Conservation (phyloP, 2,888 invertebrate species). For the Agriopis marginaria region DNA sequence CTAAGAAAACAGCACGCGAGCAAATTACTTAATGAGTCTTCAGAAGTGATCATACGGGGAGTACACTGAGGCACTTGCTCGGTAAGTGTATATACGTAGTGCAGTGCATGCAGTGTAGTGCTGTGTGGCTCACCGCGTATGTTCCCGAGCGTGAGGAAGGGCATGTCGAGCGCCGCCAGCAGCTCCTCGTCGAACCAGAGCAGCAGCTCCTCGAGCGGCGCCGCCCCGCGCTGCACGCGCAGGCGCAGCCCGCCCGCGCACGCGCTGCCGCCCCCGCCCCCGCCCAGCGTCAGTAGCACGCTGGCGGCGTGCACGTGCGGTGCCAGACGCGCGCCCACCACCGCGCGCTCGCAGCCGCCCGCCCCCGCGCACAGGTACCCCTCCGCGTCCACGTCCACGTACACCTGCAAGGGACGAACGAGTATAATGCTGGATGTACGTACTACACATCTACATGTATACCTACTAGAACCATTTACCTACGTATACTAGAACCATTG, state of each 20-base stretch:
- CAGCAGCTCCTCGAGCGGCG: conserved; percentile 89
- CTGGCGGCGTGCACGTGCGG: conserved; percentile 89
- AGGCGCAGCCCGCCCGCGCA: conserved; percentile 61
- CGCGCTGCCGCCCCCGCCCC: conserved; percentile 89
- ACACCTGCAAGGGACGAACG: conserved; percentile 53
- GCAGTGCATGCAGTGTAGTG: too few relatives aligned
- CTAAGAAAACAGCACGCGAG: too few relatives aligned
- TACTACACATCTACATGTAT: too few relatives aligned
- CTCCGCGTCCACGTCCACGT: conserved; percentile 58
- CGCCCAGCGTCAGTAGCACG: conserved; percentile 45
- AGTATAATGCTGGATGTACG: conserved; percentile 4
- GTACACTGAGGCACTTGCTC: too few relatives aligned
- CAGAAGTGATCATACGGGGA: too few relatives aligned
- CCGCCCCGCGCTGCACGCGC: conserved; percentile 71
- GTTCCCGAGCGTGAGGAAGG: conserved; percentile 90
- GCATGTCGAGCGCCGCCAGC: conserved; percentile 90
- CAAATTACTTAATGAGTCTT: too few relatives aligned
- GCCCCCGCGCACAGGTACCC: conserved; percentile 50
- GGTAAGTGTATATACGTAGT: too few relatives aligned
- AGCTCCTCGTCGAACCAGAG: conserved; percentile 95
- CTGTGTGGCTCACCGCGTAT: conserved; percentile 89
- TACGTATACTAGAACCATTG: too few relatives aligned
- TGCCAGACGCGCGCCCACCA: conserved; percentile 63
- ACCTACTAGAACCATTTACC: too few relatives aligned
- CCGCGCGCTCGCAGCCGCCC: conserved; percentile 48